Conservation (phyloP, 1,140 invertebrate species). For the Sitophilus oryzae region DNA sequence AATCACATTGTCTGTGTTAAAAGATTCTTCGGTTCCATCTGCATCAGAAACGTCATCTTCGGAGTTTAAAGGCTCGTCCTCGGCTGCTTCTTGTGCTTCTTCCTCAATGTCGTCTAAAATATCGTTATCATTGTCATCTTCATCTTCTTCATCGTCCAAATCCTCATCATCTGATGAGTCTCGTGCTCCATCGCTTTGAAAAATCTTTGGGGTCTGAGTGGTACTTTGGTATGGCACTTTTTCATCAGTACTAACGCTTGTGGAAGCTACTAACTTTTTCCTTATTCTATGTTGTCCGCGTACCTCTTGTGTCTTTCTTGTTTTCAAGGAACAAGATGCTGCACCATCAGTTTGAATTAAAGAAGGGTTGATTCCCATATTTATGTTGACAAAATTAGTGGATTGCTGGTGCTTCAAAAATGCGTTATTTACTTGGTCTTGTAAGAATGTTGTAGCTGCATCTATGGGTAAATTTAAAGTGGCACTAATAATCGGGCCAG, state of each 20-base stretch:
- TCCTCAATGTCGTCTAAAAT: slow-evolving; percentile 66
- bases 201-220: not conserved
- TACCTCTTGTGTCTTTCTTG: not conserved
- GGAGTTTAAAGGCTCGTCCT: slow-evolving; percentile 85
- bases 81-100: slow-evolving; percentile 66
- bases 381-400: slow-evolving; percentile 16
- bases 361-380: slow-evolving; percentile 10
- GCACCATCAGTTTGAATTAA: slow-evolving; percentile 15
- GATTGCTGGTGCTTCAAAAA: slow-evolving; percentile 27
- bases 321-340: not conserved
- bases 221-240: not conserved
- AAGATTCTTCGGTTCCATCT: slow-evolving; percentile 79
- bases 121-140: slow-evolving; percentile 57
- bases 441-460: slow-evolving; percentile 69
- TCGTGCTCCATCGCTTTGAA: slow-evolving; percentile 55
- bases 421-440: slow-evolving; percentile 78
- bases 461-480: slow-evolving; percentile 73
- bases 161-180: slow-evolving; percentile 73
- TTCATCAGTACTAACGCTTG: not conserved
- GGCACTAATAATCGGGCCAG: slow-evolving; percentile 74
- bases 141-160: slow-evolving; percentile 63
- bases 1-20: slow-evolving; percentile 97
- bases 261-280: not conserved
- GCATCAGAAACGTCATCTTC: slow-evolving; percentile 96
- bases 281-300: not conserved